A percentile compares a stretch with the other conserved stretches of the same genome.
These are phyloP conservation scores for Spinus olivaceus DNA, from an alignment of 2,797 vertebrate species.

Conservation along the genomic window DNA sequence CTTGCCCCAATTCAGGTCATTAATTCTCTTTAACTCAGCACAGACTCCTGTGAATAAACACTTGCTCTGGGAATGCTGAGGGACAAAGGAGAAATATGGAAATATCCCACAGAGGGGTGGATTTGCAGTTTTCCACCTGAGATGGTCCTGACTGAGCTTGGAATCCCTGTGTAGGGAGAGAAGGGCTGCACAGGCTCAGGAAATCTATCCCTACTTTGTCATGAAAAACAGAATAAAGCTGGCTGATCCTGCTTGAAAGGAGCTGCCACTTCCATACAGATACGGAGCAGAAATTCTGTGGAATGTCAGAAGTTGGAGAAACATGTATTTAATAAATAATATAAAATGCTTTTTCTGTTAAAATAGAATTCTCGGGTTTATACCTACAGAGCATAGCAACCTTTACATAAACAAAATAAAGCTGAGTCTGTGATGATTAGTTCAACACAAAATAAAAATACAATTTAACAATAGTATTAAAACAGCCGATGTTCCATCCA, in stretches of 20 bases:
- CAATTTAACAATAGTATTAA: conserved; percentile 64
- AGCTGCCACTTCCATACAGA: conserved; percentile 29
- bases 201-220: neutral
- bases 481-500: conserved; percentile 47
- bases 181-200: neutral
- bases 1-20: neutral
- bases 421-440: conserved; percentile 62
- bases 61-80: neutral
- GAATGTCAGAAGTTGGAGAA: conserved; percentile 69
- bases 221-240: conserved; percentile 72
- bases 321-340: conserved; percentile 77
- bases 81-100: neutral
- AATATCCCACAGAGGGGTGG: fast-evolving
- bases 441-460: conserved; percentile 72
- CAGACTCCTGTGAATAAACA: neutral
- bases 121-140: neutral
- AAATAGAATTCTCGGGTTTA: conserved; percentile 73
- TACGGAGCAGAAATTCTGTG: conserved; percentile 53
- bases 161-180: neutral
- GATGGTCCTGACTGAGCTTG: neutral
- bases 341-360: conserved; percentile 72
- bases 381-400: conserved; percentile 63
- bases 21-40: neutral
- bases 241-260: conserved; percentile 40
- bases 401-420: conserved; percentile 74